Percentiles rank a stretch among this genome's conserved stretches.
These are phyloP conservation scores for Meloe dianella DNA, from an alignment of 2,888 invertebrate species.

Conservation along the genomic window DNA sequence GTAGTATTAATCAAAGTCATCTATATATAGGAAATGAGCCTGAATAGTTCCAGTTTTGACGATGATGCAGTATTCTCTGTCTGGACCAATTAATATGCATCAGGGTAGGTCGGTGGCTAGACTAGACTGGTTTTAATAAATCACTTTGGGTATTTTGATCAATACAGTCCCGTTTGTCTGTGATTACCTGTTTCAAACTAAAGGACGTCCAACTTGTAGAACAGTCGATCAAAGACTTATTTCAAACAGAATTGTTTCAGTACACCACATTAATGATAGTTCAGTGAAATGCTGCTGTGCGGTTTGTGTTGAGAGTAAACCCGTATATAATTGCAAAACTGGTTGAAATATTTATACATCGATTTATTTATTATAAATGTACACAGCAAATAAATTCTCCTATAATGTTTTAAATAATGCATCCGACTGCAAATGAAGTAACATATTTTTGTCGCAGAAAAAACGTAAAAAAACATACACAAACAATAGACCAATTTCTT, in stretches of 20 bases:
- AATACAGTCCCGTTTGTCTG: slow-evolving; percentile 34
- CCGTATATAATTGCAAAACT: not conserved
- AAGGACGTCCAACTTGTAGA: not conserved
- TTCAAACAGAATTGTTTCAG: not conserved
- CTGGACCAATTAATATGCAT: slow-evolving; percentile 42
- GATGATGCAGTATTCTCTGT: slow-evolving; percentile 42
- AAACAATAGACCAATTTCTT: slow-evolving; percentile 24
- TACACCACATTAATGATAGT: not conserved
- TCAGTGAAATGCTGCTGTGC: not conserved
- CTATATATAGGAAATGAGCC: slow-evolving; percentile 21
- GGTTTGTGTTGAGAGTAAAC: not conserved
- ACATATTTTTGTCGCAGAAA: slow-evolving; percentile 23
- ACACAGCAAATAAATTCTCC: not conserved
- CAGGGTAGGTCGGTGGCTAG: slow-evolving; percentile 28
- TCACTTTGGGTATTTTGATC: slow-evolving; percentile 36
- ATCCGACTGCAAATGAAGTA: slow-evolving; percentile 27
- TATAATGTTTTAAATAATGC: slow-evolving; percentile 27
- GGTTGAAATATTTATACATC: not conserved
- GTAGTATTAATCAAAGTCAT: slow-evolving; percentile 41
- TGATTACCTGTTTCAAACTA: slow-evolving; percentile 25
- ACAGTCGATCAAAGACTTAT: not conserved
- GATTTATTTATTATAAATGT: not conserved
- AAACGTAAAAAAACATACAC: not conserved
- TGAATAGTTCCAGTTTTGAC: slow-evolving; percentile 33
- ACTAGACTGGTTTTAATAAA: slow-evolving; percentile 40